Base-by-base conservation (phyloP, 2,797 vertebrate species). In the Muscicapa striata region DNA sequence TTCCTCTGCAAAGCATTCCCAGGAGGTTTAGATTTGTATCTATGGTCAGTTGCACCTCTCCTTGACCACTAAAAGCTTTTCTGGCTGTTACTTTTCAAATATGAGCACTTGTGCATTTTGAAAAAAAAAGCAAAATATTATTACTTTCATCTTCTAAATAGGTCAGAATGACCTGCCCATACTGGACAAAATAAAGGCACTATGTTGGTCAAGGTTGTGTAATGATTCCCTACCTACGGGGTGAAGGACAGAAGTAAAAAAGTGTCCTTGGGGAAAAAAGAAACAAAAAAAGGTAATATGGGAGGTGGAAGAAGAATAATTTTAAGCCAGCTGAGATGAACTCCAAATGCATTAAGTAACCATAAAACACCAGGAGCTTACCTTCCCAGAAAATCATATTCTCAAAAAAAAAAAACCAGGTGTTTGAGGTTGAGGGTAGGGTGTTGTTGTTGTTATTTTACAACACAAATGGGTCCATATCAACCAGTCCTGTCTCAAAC, bases 131-230 rank as follows among this genome's bases (percentile, higher is more conserved):
- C 13, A 74, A 74, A 77, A 64, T 12, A 58, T 7, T 45, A n/a
- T 6, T 51, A 74, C 32, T 81, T 86, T 58, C 6, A 75, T 21
- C 10, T 51, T 86, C 29, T 69, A 75, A 63, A 7, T 24, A 62
- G 38, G 54, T 79, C 70, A 90, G 62, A 91, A 76, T 41, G 67
- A 91, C 67, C 38, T 22, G 27, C 9, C 51, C 5, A 48, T 15
- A 81, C 0, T 13, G 9, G 17, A 86, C 29, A 67, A 23, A 75
- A 17, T 15, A 82, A 87, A 90, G 19, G 19, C 27, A 68, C 32
- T 81, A 13, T 1, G 1, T 3, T 57, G 18, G 32, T 52, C 3
- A 9, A 64, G 63, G n/a, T 0, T 61, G 10, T 36, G 5, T 24
- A 77, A 83, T 26, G 13, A 79, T 21, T 90, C 23, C 40, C 29